Base-by-base conservation (phyloP, 2,888 invertebrate genomes). In the Halictus quadricinctus region DNA sequence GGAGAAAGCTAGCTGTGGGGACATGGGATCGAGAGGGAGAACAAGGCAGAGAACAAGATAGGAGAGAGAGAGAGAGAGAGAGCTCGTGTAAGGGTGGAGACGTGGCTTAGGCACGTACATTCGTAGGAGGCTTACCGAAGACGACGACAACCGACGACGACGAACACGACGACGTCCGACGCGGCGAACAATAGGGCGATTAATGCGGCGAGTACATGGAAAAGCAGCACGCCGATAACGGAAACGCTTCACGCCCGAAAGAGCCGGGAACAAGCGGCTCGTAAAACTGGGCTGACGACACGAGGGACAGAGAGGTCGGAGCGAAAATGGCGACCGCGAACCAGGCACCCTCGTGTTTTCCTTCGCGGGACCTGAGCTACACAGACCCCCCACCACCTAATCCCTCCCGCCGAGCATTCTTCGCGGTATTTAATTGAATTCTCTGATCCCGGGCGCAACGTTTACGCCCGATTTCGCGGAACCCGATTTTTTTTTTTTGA, bases 111-210 rank as follows among this genome's bases (percentile, higher is more conserved):
- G 48, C 85, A 70, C 64, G 88, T 87, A 76, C 78, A 69, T 72
- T 85, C 83, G 85, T 76, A 78, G 75, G 70, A 88, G 88, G 87
- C 87, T 88, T 87, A 87, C 76, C 76, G 76, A 87, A 88, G 88
- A 88, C 88, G 83, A 72, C 81, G 77, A 46, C 66, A 21, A 58
- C 76, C 87, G 81, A 87, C 80, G 43, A 58, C 72, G 79, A 73
- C 84, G 43, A 58, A 66, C 77, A 73, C 84, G 75, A 43, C 58
- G 79, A 79, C 88, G 84, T 74, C 85, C 84, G 74, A 87, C 84
- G 86, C 83, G 78, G 81, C 87, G 90, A 88, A 90, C 88, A 90
- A 89, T 89, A 72, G 88, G 74, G 80, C 89, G 89, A 90, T 88
- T 89, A 89, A 89, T 88, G 84, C 72, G 77, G 80, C 74, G 80